Base-by-base conservation (phyloP, 2,113 vertebrate genomes). In the Albula goreensis region DNA sequence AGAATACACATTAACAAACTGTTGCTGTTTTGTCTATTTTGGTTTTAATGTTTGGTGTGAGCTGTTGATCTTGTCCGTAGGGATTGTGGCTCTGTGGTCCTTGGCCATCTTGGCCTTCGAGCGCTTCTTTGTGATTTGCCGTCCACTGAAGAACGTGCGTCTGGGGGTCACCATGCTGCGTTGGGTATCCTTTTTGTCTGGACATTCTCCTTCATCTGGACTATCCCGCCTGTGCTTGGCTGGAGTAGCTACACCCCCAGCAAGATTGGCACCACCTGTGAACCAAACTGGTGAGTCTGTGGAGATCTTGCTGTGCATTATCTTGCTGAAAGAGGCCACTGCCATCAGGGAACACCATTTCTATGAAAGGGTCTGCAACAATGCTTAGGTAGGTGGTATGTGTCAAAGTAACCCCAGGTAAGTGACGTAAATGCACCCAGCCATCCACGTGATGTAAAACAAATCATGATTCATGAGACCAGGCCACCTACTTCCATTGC, bases 221-320 rank as follows among this genome's bases (percentile, higher is more conserved):
- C 97, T 79, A 91, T 97, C 82, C 97, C 96, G 57, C 97, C 97
- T 0, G 92, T 94, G 11, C 87, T 97, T 86, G 97, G 97, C 22
- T 98, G 97, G 97, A 97, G 96, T 95, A 97, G 96, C 92, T 98
- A 98, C 90, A 97, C 96, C 0, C 89, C 96, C 86, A 98, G 96
- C 94, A 97, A 96, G 93, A 98, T 98, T 70, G 97, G 97, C 84
- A 98, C 97, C 80, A 98, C 97, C 5, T 98, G 97, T 91, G 97
- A 98, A 90, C 97, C 96, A 0, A 97, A 98, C 92, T 98, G 97
- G 97, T 98, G 93, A 97, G 97, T 22, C 51, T 56, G 63, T 25
- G 19, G 51, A 60, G 48, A 9, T 25, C n/a, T n/a, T n/a, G n/a
- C n/a, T n/a, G n/a, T n/a, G n/a, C n/a, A n/a, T n/a, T n/a, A n/a